Base-by-base conservation (phyloP, 2,113 vertebrate genomes). In the Eclectus roratus region DNA sequence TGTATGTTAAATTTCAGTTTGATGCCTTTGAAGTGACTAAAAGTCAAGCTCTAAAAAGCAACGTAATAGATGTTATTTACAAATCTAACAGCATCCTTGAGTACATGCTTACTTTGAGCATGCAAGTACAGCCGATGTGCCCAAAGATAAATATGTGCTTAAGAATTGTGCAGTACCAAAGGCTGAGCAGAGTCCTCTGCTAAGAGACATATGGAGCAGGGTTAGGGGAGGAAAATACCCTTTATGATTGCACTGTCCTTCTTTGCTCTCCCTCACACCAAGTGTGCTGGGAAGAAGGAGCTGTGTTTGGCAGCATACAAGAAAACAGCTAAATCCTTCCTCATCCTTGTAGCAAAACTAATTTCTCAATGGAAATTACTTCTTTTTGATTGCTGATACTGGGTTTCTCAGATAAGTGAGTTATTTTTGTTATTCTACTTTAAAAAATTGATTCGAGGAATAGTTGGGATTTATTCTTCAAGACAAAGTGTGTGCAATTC, bases 41-140 rank as follows among this genome's bases (percentile, higher is more conserved):
- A 95, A 91, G 66, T 44, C 69, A 84, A 93, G 72, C 89, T 91
- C 33, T 84, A 68, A 89, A 94, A 80, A 95, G 91, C 89, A 73
- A 13, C 2, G 8, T 35, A 72, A 77, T 49, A 63, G 28, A 88
- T 78, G 70, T 87, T 89, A 88, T 80, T 93, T 94, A 55, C 58
- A 63, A 10, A 50, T 74, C 61, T 74, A 90, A 60, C 56, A 74
- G 77, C 53, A 11, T 24, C 50, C 86, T 72, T 61, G 84, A 87
- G 78, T 74, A 71, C 80, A 20, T 37, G 72, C 85, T 84, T 91
- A 52, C 83, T 92, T 70, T 71, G 56, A 83, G 56, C 53, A n/a
- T 28, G 35, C 49, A 91, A 88, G 82, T 92, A 76, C 90, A 86
- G 76, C 72, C 86, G 72, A 95, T 84, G 85, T 72, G 69, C 83